Conservation (phyloP, 2,888 invertebrate species). For the Zaprionus bogoriensis region DNA sequence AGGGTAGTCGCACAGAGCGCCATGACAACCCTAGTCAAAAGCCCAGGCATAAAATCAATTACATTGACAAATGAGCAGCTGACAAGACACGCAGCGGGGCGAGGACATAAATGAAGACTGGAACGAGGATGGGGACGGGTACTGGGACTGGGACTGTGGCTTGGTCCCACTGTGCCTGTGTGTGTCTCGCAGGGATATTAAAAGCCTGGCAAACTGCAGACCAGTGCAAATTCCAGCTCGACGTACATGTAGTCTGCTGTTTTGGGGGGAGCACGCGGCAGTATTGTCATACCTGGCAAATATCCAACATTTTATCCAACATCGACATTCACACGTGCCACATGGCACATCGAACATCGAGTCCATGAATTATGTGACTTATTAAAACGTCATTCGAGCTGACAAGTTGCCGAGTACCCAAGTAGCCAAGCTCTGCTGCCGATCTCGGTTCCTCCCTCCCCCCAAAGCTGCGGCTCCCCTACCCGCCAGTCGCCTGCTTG, state of each 20-base stretch:
- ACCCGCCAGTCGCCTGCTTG: slow-evolving; percentile 10
- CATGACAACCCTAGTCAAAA: slow-evolving; percentile 66
- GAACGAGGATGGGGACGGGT: neutral
- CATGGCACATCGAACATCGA: neutral
- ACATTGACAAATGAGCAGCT: slow-evolving; percentile 76
- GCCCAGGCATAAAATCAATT: slow-evolving; percentile 76
- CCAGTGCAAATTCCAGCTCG: neutral
- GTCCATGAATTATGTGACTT: slow-evolving; percentile 79
- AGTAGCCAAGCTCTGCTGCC: slow-evolving; percentile 19
- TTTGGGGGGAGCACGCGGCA: slow-evolving; percentile 39
- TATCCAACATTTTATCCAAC: too few relatives aligned
- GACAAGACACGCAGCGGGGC: slow-evolving; percentile 56
- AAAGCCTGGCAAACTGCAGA: neutral
- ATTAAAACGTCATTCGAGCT: slow-evolving; percentile 80
- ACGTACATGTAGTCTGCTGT: slow-evolving; percentile 30
- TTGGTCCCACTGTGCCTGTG: neutral
- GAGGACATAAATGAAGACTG: too few relatives aligned
- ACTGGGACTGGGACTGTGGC: neutral
- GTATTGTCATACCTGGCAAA: slow-evolving; percentile 53
- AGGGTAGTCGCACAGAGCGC: slow-evolving; percentile 4
- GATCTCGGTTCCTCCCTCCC: slow-evolving; percentile 1
- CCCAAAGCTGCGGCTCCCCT: neutral
- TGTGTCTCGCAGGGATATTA: neutral
- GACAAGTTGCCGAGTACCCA: slow-evolving; percentile 70
- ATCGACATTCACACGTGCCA: too few relatives aligned